A percentile compares a stretch with the other conserved stretches of the same genome.
These are phyloP conservation scores for Eugnorisma glareosa DNA, from an alignment of 2,888 invertebrate genomes.

Conservation along the genomic window DNA sequence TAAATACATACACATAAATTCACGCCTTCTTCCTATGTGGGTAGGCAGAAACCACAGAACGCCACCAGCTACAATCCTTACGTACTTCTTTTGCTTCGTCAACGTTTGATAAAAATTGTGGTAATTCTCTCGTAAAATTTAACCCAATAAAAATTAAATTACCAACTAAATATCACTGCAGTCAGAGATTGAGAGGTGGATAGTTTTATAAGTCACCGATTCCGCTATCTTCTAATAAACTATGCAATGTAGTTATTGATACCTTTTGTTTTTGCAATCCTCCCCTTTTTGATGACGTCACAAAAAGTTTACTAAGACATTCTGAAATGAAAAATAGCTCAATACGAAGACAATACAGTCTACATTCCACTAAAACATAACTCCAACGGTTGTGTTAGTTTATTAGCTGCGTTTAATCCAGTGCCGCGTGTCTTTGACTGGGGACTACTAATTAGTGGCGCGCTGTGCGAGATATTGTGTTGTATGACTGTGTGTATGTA, in stretches of 20 bases:
- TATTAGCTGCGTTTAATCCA: slow-evolving; percentile 55
- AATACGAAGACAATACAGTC: background rate
- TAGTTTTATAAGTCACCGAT: no score
- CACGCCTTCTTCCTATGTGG: no score
- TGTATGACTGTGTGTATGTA: slow-evolving; percentile 1
- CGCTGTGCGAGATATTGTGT: slow-evolving; percentile 29
- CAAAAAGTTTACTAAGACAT: background rate
- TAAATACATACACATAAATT: no score
- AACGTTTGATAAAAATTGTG: no score
- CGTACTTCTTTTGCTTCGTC: no score
- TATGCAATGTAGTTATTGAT: background rate
- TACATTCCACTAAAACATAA: slow-evolving; percentile 8
- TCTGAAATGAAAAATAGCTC: background rate
- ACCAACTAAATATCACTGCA: background rate
- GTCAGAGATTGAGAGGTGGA: no score
- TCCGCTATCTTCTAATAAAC: no score
- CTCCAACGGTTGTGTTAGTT: slow-evolving; percentile 26
- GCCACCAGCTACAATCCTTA: no score
- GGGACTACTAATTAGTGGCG: slow-evolving; percentile 55
- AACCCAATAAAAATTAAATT: background rate
- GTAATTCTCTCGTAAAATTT: no score
- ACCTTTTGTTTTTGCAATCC: background rate
- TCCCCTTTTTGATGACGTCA: background rate
- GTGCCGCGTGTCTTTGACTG: slow-evolving; percentile 62
- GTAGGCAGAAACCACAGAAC: no score